Base-by-base conservation (phyloP, 2,888 invertebrate genomes). In the Hydrotaea cyrtoneurina region DNA sequence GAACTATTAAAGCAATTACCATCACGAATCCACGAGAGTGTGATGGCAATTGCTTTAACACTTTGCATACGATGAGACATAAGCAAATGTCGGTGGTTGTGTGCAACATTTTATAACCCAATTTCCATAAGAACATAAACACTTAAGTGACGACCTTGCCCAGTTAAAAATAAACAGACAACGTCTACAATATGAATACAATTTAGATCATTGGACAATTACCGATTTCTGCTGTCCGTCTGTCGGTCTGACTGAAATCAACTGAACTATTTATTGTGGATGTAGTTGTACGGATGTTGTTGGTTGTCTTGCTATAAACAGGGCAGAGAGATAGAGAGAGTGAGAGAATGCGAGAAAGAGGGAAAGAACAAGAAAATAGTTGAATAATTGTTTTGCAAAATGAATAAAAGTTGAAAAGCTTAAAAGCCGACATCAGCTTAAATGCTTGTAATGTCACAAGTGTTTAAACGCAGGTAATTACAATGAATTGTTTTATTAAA, bases 401-500 rank as follows among this genome's bases (percentile, higher is more conserved):
- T 15, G 23, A 2, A 59, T 26, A 69, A 21, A 69, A 46, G 43
- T 19, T 69, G 43, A 46, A 69, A 69, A 43, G 69, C 23, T 2
- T 2, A 69, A 66, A 39, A 39, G 69, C 69, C 69, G 69, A 23
- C 69, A 69, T 69, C 59, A 15, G 15, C 26, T 69, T 69, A 46
- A 69, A 7, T 23, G 43, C 69, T 43, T 69, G 69, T 69, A 46
- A 46, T 46, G 46, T 69, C 46, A 69, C 69, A 69, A 69, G 69
- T 69, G 69, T 46, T 69, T 69, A 69, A 69, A 23, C 69, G 69
- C 79, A 77, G 79, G 82, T 77, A 85, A 82, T 85, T 85, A 85
- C 82, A 80, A 69, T 77, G 79, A 76, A 85, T 85, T 82, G 82
- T 85, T 85, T 85, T 80, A 85, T 85, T 85, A 85, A 85, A 85